Conservation (phyloP, 2,797 vertebrate genomes). For the Percopsis omiscomaycus region DNA sequence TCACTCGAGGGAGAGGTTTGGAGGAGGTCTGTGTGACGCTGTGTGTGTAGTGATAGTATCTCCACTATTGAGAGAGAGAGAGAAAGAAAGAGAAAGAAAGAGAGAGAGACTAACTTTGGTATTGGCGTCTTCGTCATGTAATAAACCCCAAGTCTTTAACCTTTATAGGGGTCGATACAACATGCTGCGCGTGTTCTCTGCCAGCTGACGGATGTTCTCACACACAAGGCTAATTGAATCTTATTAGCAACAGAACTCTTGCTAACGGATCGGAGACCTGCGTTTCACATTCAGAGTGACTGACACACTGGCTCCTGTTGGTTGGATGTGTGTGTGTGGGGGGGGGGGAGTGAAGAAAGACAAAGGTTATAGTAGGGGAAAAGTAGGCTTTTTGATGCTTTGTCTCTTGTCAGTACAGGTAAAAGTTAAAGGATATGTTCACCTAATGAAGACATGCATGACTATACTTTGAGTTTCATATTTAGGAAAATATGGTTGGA, state of each 20-base stretch:
- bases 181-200: conserved; percentile 27
- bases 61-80: background rate
- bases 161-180: conserved; percentile 24
- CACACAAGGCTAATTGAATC: conserved; percentile 30
- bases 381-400: no score
- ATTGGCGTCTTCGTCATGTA: conserved; percentile 3
- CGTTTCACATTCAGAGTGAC: background rate
- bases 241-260: conserved; percentile 12
- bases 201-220: conserved; percentile 6
- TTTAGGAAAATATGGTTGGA: no score
- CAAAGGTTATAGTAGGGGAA: no score
- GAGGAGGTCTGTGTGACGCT: conserved; percentile 11
- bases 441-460: no score
- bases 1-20: conserved; percentile 1
- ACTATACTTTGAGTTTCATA: no score
- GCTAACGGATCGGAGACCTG: conserved; percentile 5
- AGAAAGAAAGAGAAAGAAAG: background rate
- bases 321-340: no score
- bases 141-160: background rate
- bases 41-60: background rate
- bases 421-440: no score
- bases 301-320: no score
- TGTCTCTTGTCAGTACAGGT: no score
- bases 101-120: background rate
- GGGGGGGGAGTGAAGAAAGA: no score